phyloP scores from a whole-genome alignment of 2,888 invertebrate species.

The Eledone cirrhosa region DNA sequence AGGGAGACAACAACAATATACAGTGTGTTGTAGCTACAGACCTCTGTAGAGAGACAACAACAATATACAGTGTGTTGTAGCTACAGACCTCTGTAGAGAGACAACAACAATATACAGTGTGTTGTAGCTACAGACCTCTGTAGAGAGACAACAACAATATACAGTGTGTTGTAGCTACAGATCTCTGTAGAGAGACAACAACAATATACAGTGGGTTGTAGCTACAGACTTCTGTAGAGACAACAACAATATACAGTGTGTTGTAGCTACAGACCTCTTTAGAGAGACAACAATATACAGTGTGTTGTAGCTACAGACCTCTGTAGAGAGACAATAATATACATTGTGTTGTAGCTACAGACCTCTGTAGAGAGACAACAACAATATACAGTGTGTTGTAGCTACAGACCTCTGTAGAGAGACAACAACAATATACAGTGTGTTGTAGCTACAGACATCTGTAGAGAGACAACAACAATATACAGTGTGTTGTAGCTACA shows the following conservation, averaged over 20 bases:
- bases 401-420: slow-evolving; percentile 49
- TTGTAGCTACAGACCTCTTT: slow-evolving; percentile 52
- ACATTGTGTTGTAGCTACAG: no score
- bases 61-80: no score
- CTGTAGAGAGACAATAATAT: slow-evolving; percentile 38
- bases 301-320: no score
- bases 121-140: slow-evolving; percentile 54
- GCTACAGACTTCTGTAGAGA: slow-evolving; percentile 49
- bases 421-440: no score
- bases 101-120: no score
- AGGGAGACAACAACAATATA: slow-evolving; percentile 29
- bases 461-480: slow-evolving; percentile 32
- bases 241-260: no score
- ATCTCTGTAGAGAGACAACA: slow-evolving; percentile 41
- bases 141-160: slow-evolving; percentile 29
- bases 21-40: no score
- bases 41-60: slow-evolving; percentile 42
- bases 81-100: slow-evolving; percentile 48
- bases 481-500: no score
- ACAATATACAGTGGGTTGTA: no score
- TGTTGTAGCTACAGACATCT: slow-evolving; percentile 54
- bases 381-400: no score
- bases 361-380: slow-evolving; percentile 41
- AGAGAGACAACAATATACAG: slow-evolving; percentile 30
- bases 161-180: no score